These are phyloP conservation scores for Lasaia peninsularis DNA, from an alignment of 1,140 invertebrate genomes.

Conservation along the genomic window DNA sequence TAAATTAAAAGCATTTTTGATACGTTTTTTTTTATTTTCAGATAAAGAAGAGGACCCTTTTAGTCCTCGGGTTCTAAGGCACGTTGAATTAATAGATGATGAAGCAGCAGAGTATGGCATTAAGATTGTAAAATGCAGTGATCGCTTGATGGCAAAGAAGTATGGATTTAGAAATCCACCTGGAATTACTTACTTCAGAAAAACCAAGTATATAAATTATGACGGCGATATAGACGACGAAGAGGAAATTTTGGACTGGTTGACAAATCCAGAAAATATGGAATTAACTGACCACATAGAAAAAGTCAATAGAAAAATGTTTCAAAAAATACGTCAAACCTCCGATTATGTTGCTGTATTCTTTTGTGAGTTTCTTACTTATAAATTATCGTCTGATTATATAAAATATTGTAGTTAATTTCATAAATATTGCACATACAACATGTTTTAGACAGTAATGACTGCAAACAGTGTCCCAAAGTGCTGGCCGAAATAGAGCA, in stretches of 20 bases:
- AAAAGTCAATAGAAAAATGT: constrained; percentile 95
- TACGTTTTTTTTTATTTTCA: constrained; percentile 64
- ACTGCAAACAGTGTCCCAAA: constrained; percentile 94
- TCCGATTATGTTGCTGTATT: constrained; percentile 96
- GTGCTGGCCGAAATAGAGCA: constrained; percentile 94
- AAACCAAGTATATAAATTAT: constrained; percentile 93
- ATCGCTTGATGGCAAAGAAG: constrained; percentile 95
- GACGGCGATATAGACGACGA: constrained; percentile 96
- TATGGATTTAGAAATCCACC: constrained; percentile 93
- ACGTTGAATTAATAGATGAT: constrained; percentile 94
- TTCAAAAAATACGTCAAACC: constrained; percentile 92
- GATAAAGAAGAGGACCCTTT: constrained; percentile 91
- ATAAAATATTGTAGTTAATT: too few species aligned
- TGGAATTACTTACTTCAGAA: constrained; percentile 93
- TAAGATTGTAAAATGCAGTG: constrained; percentile 93
- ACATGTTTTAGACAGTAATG: constrained; percentile 90
- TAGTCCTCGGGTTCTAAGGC: constrained; percentile 86
- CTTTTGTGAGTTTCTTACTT: constrained; percentile 87
- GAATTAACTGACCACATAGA: constrained; percentile 96
- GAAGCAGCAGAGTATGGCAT: constrained; percentile 95
- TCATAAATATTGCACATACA: constrained; percentile 61
- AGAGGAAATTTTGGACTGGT: constrained; percentile 95
- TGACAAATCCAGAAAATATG: constrained; percentile 96
- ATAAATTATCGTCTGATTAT: constrained; percentile 12
- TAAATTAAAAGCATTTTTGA: constrained; percentile 10